Percentiles rank a stretch among this genome's conserved stretches.
Evolutionary conservation across 2,888 invertebrate species (phyloP).

Genomic region (Belgica antarctica): DNA sequence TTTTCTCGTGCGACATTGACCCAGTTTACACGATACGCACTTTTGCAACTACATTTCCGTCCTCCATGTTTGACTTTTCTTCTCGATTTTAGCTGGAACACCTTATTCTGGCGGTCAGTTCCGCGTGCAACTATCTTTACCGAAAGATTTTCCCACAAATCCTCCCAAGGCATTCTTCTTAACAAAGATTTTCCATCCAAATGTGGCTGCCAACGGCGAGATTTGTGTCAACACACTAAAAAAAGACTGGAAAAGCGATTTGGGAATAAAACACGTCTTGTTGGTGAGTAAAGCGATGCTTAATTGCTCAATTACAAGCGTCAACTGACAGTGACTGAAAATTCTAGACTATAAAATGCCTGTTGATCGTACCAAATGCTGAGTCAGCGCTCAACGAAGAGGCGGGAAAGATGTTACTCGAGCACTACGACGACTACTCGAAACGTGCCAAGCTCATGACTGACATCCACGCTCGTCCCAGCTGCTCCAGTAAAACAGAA

Average conservation of each 20-base stretch:
- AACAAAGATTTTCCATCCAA: conserved; percentile 96
- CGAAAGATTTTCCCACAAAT: conserved; percentile 87
- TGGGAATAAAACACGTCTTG: conserved; percentile 92
- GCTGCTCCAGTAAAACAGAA: conserved; percentile 48
- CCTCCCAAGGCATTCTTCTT: conserved; percentile 92
- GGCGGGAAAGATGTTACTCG: conserved; percentile 88
- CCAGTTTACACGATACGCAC: conserved; percentile 2
- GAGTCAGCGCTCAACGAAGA: conserved; percentile 97
- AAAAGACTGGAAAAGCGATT: conserved; percentile 94
- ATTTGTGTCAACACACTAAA: conserved; percentile 96
- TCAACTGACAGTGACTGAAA: conserved; percentile 56
- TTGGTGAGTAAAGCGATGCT: conserved; percentile 56
- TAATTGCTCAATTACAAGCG: conserved; percentile 39
- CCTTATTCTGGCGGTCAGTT: conserved; percentile 89
- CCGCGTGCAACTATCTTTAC: conserved; percentile 82
- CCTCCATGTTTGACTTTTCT: conserved; percentile 44
- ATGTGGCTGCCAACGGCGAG: conserved; percentile 89
- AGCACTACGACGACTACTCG: conserved; percentile 90
- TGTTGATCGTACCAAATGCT: conserved; percentile 94
- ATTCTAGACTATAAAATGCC: conserved; percentile 75
- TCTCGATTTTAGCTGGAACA: conserved; percentile 68
- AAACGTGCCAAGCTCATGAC: conserved; percentile 86
- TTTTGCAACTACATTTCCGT: not conserved
- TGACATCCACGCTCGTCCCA: conserved; percentile 80
- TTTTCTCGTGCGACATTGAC: not conserved